phyloP scores from a whole-genome alignment of 2,888 invertebrate genomes.

The Oxycera nigricornis region DNA sequence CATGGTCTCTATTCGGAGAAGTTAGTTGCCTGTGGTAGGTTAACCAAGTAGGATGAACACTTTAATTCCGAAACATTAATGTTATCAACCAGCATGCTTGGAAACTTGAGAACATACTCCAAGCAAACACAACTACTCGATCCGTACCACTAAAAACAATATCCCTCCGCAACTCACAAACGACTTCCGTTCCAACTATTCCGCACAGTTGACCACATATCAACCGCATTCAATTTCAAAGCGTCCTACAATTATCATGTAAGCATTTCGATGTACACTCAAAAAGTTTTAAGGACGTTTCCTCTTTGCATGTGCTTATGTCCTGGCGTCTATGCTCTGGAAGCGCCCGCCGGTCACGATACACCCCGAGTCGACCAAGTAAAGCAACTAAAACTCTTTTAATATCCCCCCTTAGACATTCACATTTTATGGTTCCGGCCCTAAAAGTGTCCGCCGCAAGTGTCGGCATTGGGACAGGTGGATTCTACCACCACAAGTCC shows the following conservation, averaged over 20 bases:
- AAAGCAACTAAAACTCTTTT: background rate
- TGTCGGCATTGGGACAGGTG: background rate
- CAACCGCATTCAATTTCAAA: slow-evolving; percentile 3
- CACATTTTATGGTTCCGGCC: slow-evolving; percentile 28
- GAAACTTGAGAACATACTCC: too few species aligned
- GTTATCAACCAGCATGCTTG: too few species aligned
- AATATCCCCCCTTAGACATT: slow-evolving; percentile 26
- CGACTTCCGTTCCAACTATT: background rate
- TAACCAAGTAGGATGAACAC: too few species aligned
- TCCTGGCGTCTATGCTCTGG: too few species aligned
- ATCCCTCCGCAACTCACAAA: background rate
- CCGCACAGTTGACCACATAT: background rate
- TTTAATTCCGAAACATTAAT: too few species aligned
- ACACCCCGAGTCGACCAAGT: background rate
- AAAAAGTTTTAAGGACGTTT: background rate
- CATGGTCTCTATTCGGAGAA: too few species aligned
- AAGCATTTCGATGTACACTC: background rate
- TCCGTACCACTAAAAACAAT: too few species aligned
- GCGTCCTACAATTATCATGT: background rate
- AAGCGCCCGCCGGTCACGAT: background rate
- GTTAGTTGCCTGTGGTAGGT: too few species aligned
- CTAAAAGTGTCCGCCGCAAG: background rate
- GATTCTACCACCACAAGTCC: slow-evolving; percentile 17
- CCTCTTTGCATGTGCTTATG: background rate
- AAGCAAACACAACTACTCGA: too few species aligned